Percentiles rank a stretch among this genome's conserved stretches.
Conservation (phyloP, 2,113 vertebrate genomes). For the Nipponia nippon region DNA sequence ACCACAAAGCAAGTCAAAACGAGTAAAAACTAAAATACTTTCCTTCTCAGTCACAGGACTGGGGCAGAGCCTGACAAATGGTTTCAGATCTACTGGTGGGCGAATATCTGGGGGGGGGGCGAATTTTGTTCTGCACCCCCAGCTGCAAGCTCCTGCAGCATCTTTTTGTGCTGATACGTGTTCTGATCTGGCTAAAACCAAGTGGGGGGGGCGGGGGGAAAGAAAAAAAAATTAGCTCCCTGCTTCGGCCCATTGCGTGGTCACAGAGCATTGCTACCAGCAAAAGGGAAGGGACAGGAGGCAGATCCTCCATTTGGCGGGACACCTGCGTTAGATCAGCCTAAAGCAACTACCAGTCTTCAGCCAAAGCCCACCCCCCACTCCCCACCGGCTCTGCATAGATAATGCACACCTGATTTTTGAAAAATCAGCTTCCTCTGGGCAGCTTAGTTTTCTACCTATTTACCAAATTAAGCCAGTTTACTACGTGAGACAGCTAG, state of each 20-base stretch:
- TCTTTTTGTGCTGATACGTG: background rate
- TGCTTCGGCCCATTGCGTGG: rapidly evolving
- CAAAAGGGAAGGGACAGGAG: background rate
- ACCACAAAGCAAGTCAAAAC: background rate
- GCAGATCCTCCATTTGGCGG: background rate
- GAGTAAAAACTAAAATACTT: background rate
- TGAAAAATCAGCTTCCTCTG: background rate
- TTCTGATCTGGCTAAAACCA: background rate
- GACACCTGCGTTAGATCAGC: background rate
- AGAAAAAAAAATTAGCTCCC: background rate
- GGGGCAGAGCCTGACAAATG: background rate
- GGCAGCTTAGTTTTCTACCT: background rate
- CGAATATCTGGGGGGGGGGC: rapidly evolving
- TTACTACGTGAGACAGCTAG: rapidly evolving
- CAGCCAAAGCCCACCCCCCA: background rate
- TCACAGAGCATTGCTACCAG: background rate
- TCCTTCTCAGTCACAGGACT: background rate
- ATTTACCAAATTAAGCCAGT: background rate
- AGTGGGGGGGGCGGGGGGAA: too few species aligned
- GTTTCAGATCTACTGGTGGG: background rate
- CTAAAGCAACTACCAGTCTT: background rate
- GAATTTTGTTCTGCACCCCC: background rate
- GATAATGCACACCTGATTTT: background rate
- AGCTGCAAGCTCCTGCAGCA: background rate
- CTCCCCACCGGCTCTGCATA: background rate